Percentiles rank a stretch among this genome's conserved stretches.
These are phyloP conservation scores for Conopomorpha cramerella DNA, from an alignment of 1,140 invertebrate species.

Conservation along the genomic window DNA sequence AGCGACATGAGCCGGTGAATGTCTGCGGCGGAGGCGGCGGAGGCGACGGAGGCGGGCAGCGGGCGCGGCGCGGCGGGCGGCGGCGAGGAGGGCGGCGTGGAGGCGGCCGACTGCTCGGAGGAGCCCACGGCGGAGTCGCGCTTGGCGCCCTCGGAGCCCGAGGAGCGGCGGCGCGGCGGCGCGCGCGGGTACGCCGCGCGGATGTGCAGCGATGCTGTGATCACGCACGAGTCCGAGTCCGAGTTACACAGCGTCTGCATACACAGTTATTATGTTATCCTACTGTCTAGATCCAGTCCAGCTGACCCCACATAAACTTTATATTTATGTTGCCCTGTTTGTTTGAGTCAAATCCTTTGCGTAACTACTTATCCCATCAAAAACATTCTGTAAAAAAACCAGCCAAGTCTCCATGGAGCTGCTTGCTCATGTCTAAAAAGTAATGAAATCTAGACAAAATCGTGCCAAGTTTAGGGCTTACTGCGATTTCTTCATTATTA, in stretches of 20 bases:
- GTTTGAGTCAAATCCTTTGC: too few relatives aligned
- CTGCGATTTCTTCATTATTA: too few relatives aligned
- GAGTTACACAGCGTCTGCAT: conserved; percentile 29
- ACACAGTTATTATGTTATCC: too few relatives aligned
- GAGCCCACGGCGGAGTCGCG: conserved; percentile 39
- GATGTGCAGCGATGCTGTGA: conserved; percentile 81
- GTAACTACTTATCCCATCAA: too few relatives aligned
- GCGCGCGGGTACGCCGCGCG: conserved; percentile 54
- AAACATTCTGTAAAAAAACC: too few relatives aligned
- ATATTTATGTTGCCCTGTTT: too few relatives aligned
- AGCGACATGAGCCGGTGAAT: conserved; percentile 31
- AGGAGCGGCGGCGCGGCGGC: conserved; percentile 20
- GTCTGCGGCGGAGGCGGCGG: conserved; percentile 15
- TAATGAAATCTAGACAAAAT: too few relatives aligned
- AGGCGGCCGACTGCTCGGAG: conserved; percentile 6
- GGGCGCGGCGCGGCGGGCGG: conserved; percentile 14
- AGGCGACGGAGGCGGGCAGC: conserved; percentile 15
- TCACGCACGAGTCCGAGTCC: conserved; percentile 65
- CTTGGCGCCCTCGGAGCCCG: conserved; percentile 31
- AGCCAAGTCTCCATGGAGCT: too few relatives aligned
- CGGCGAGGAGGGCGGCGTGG: conserved; percentile 23
- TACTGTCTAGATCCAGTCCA: too few relatives aligned
- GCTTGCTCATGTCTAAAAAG: too few relatives aligned
- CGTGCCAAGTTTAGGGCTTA: too few relatives aligned
- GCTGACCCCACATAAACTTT: too few relatives aligned